Evolutionary conservation across 2,888 invertebrate genomes (phyloP).

Genomic region (Anaspis maculata): DNA sequence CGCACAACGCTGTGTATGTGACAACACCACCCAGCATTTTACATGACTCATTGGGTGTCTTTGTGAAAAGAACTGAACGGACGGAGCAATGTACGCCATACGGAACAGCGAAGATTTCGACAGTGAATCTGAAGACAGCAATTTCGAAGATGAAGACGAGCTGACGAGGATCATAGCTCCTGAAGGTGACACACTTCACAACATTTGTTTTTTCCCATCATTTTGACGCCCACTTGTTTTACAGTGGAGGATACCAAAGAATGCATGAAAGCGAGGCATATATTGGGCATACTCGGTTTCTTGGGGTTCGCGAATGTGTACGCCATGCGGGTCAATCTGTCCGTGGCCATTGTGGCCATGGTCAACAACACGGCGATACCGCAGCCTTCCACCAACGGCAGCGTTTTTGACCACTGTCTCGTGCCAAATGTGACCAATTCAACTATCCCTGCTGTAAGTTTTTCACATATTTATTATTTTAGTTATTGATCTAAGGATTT

Average conservation of each 20-base stretch:
- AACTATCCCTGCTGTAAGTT: constrained; percentile 28
- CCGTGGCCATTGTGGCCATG: constrained; percentile 94
- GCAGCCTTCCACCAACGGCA: constrained; percentile 46
- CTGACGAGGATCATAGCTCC: constrained; percentile 39
- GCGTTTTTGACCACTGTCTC: constrained; percentile 55
- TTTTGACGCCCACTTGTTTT: constrained; percentile 4
- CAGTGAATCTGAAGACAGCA: constrained; percentile 26
- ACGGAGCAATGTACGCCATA: too few species aligned
- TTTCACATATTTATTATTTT: too few species aligned
- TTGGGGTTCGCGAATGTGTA: constrained; percentile 83
- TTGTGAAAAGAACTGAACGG: too few species aligned
- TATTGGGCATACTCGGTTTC: constrained; percentile 77
- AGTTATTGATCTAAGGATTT: background rate
- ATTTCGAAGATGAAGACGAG: constrained; percentile 36
- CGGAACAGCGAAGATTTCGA: constrained; percentile 18
- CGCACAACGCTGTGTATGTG: too few species aligned
- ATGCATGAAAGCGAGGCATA: constrained; percentile 64
- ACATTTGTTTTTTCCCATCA: background rate
- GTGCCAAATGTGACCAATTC: constrained; percentile 42
- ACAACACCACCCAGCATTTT: too few species aligned
- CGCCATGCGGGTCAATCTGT: constrained; percentile 84
- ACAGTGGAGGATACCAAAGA: constrained; percentile 55
- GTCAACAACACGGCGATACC: constrained; percentile 65
- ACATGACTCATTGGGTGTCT: too few species aligned
- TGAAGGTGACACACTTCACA: constrained; percentile 28